These are phyloP conservation scores for Platygyra sinensis DNA, from an alignment of 64 coral and sea anemone genomes.

Conservation along the genomic window DNA sequence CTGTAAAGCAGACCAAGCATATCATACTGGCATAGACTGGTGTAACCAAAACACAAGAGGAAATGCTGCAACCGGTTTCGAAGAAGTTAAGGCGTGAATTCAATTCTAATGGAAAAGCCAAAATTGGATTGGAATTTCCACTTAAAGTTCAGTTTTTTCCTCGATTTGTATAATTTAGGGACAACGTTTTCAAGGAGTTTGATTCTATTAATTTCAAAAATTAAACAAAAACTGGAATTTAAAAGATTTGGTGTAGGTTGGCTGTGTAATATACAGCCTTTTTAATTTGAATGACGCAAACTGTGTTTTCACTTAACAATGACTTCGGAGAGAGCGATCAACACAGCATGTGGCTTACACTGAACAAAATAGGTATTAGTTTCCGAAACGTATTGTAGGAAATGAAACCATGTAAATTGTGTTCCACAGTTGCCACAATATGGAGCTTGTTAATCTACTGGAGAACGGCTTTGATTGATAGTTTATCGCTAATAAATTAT, in stretches of 20 bases:
- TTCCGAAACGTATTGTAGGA: background rate
- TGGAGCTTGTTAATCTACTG: background rate
- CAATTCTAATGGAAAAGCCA: too few relatives aligned
- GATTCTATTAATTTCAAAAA: too few relatives aligned
- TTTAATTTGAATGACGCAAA: background rate
- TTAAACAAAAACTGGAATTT: background rate
- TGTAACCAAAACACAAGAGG: too few relatives aligned
- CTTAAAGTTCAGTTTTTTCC: too few relatives aligned
- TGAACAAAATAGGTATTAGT: background rate
- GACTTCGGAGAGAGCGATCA: background rate
- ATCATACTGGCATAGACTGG: too few relatives aligned
- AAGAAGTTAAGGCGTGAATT: too few relatives aligned
- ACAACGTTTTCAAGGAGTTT: too few relatives aligned
- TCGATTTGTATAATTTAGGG: too few relatives aligned
- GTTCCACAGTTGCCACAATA: background rate
- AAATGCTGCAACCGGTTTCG: too few relatives aligned
- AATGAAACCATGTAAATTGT: background rate
- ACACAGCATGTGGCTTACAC: background rate
- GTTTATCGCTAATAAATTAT: too few relatives aligned
- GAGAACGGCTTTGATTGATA: background rate
- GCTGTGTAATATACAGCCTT: background rate
- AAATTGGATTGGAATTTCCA: too few relatives aligned
- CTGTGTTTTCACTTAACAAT: background rate
- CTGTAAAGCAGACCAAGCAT: too few relatives aligned
- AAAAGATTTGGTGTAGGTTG: background rate